Percentiles rank a stretch among this genome's conserved stretches.
Evolutionary conservation across 2,797 vertebrate genomes (phyloP).

Genomic region (Galagoides demidoff): DNA sequence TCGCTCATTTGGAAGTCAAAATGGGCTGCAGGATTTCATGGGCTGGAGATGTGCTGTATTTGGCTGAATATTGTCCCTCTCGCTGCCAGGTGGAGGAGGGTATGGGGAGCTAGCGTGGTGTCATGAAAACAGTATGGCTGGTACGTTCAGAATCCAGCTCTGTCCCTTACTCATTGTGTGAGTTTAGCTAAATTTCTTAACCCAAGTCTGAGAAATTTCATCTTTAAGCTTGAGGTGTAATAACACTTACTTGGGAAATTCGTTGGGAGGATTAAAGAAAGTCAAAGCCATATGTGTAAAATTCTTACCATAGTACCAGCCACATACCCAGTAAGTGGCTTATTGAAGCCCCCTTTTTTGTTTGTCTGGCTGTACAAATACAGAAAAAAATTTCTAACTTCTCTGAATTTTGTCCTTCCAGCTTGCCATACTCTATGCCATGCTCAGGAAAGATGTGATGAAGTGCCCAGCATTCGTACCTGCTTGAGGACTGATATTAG

Average conservation of each 20-base stretch:
- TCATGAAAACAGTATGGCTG: neutral
- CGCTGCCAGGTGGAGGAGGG: neutral
- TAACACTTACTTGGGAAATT: neutral
- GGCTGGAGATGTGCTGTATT: neutral
- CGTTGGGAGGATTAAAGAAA: neutral
- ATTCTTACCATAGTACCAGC: neutral
- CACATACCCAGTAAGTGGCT: neutral
- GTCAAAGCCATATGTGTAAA: neutral
- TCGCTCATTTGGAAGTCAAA: constrained; percentile 57
- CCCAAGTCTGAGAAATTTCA: neutral
- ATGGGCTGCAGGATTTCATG: neutral
- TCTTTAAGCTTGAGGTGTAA: neutral
- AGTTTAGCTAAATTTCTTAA: neutral
- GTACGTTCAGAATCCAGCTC: neutral
- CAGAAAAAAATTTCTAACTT: neutral
- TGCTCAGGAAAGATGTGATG: neutral
- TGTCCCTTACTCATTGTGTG: neutral
- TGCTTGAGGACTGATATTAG: neutral
- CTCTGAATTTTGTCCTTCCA: neutral
- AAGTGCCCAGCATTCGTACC: neutral
- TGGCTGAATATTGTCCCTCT: neutral
- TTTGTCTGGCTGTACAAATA: neutral
- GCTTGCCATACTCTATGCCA: neutral
- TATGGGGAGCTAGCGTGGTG: neutral
- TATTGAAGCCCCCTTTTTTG: neutral